Evolutionary conservation across 2,113 vertebrate species (phyloP), one percentile per base, ranked within the genome.

Genomic region (Solea solea): DNA sequence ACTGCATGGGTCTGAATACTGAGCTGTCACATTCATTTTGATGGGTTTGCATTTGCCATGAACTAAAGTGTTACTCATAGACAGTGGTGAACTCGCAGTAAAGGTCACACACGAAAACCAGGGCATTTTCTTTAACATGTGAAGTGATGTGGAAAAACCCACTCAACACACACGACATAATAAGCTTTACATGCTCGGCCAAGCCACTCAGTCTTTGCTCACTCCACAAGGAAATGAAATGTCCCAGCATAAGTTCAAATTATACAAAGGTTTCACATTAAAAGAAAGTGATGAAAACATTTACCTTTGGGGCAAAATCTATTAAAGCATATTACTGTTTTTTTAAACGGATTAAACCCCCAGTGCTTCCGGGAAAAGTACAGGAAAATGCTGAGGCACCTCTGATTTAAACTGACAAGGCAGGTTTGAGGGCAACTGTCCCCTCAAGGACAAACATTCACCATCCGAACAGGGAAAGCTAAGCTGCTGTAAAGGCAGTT

Each of bases 401-500:
- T 76, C 64, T 84, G 72, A 77, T 77, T 76, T 45, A 82, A 86
- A 63, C 53, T 88, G 89, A 88, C 81, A 84, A 12, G 78, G 67
- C 53, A 77, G 73, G 77, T 81, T 80, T 81, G 61, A 83, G 86
- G 72, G 71, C 83, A 88, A 56, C 75, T 82, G 81, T 89, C 81
- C 86, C 87, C 77, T 87, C 71, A 84, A 90, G 89, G 84, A 82
- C 84, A 72, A 76, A 80, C 54, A 80, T 73, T 39, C 42, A 27
- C 34, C 56, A 62, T 79, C 57, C 65, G 45, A 86, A 79, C 64
- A 58, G 72, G 75, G 44, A 72, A 62, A 74, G 69, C 78, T 78
- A 86, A 85, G 74, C 80, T 72, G 71, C 85, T 81, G 85, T 76
- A 79, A 67, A 72, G 72, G 59, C 72, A 73, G 50, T 80, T 80